These are phyloP conservation scores for Trididemnum nubilum DNA, from an alignment of 23 tunicate genomes.

Conservation along the genomic window DNA sequence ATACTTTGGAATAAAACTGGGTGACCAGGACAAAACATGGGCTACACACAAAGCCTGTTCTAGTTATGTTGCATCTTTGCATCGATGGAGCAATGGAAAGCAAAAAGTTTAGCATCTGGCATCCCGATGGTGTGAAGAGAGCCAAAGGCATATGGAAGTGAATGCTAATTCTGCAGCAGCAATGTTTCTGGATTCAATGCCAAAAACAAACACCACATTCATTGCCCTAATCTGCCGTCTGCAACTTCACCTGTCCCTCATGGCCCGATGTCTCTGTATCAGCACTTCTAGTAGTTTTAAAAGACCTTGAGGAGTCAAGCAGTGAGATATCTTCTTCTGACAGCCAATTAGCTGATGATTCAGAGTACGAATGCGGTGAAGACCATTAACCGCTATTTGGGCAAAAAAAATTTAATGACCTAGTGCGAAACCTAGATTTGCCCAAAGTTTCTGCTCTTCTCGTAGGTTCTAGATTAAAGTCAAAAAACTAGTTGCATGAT, in stretches of 20 bases:
- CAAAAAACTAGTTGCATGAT: too few relatives aligned
- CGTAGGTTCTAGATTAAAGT: too few relatives aligned
- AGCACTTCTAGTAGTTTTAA: neutral
- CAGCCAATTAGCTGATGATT: neutral
- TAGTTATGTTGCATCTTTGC: too few relatives aligned
- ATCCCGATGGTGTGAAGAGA: constrained; percentile 7
- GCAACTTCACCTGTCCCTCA: neutral
- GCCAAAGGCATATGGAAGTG: constrained; percentile 7
- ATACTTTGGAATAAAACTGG: too few relatives aligned
- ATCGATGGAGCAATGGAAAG: too few relatives aligned
- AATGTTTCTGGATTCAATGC: too few relatives aligned
- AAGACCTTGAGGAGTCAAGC: constrained; percentile 1
- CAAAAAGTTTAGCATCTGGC: neutral
- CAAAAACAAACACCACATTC: too few relatives aligned
- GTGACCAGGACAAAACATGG: too few relatives aligned
- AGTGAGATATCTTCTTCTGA: neutral
- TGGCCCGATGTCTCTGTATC: constrained; percentile 5
- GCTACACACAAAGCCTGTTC: constrained; percentile 34
- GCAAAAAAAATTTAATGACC: neutral
- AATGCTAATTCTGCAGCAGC: neutral
- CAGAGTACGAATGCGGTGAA: too few relatives aligned
- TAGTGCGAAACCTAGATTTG: neutral
- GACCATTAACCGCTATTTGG: neutral
- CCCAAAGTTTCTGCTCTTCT: too few relatives aligned
- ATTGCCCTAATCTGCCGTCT: constrained; percentile 1